These are phyloP conservation scores for Adoxophyes honmai DNA, from an alignment of 1,140 invertebrate species.

Conservation along the genomic window DNA sequence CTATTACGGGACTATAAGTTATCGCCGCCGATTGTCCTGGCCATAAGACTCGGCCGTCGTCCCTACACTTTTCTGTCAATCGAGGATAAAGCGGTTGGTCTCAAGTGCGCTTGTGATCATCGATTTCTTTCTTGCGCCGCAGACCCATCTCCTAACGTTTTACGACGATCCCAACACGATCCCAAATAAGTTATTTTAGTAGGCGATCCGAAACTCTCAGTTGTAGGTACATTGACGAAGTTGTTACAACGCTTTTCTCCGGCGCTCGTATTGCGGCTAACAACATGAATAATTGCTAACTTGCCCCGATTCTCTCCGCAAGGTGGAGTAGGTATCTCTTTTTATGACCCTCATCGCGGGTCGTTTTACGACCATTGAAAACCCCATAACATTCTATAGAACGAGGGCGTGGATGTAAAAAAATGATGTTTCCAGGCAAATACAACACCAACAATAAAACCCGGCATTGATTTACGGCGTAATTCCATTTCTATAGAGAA, in stretches of 20 bases:
- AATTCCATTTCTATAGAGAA: no score
- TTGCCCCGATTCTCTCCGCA: not conserved
- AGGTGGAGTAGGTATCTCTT: conserved; percentile 10
- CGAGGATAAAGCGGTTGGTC: not conserved
- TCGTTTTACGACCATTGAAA: conserved; percentile 18
- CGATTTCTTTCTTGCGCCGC: conserved; percentile 1
- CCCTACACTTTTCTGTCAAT: no score
- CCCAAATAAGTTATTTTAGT: conserved; percentile 5
- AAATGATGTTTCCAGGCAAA: conserved; percentile 7
- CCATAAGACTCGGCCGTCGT: no score
- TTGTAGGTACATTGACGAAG: not conserved
- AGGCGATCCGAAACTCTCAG: not conserved
- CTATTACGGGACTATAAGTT: no score
- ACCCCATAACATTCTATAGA: conserved; percentile 19
- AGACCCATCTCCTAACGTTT: not conserved
- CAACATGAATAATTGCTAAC: conserved; percentile 1
- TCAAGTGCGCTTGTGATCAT: conserved; percentile 4
- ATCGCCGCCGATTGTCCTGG: no score
- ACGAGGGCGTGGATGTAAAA: conserved; percentile 4
- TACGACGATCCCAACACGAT: conserved; percentile 2
- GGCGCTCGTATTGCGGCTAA: not conserved
- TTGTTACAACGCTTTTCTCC: not conserved
- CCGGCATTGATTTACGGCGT: no score
- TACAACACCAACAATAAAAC: conserved; percentile 14
- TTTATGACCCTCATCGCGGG: conserved; percentile 11